A percentile compares a stretch with the other conserved stretches of the same genome.
Evolutionary conservation across 2,797 vertebrate genomes (phyloP).

Genomic region (Myotis pilosus): DNA sequence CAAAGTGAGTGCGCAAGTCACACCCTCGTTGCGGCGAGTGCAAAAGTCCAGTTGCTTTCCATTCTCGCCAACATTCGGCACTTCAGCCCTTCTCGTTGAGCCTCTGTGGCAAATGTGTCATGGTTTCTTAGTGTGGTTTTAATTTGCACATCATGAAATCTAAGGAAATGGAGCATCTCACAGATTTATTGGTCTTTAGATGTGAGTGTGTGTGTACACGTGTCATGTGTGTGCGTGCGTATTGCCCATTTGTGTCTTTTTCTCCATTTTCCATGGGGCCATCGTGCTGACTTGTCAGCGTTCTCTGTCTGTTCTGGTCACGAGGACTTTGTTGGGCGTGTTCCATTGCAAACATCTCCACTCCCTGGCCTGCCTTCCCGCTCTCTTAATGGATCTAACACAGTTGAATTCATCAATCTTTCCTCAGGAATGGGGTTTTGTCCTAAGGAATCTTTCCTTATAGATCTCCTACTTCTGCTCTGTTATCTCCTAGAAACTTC

Average conservation of each 20-base stretch:
- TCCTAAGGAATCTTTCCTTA: background rate
- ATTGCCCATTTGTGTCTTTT: no score
- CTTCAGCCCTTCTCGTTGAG: background rate
- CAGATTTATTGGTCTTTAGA: background rate
- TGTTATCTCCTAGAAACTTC: background rate
- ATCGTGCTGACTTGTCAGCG: accelerated
- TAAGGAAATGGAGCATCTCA: background rate
- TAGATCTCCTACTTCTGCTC: background rate
- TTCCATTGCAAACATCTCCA: background rate
- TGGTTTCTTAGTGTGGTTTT: background rate
- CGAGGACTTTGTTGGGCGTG: accelerated
- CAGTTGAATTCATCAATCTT: background rate
- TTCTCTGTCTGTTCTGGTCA: background rate
- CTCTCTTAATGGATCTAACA: no score
- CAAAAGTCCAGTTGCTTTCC: background rate
- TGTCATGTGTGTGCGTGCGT: accelerated
- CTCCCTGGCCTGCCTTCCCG: background rate
- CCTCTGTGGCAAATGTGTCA: background rate
- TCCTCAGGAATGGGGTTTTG: background rate
- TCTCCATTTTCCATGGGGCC: background rate
- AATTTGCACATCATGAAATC: background rate
- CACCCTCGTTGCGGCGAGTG: accelerated
- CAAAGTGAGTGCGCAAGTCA: accelerated
- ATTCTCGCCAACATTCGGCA: background rate
- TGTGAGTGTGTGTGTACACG: no score